Base-by-base conservation (phyloP, 2,797 vertebrate species). In the Eleutherodactylus coqui region DNA sequence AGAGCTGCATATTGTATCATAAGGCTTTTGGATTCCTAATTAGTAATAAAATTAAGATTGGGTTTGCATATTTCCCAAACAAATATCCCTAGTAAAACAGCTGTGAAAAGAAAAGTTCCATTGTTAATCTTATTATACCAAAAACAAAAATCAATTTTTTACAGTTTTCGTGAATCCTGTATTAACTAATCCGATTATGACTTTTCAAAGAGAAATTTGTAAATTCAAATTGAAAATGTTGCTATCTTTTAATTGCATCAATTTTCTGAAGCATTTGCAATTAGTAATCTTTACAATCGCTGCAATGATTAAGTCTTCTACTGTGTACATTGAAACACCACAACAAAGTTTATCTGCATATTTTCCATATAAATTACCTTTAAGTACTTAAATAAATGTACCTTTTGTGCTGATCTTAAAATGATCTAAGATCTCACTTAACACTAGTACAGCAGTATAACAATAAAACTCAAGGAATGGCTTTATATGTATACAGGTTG, bases 161-260 rank as follows among this genome's bases (percentile, higher is more conserved):
- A 85, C 82, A 87, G 51, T 80, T 80, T 87, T 91, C 90, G 88
- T 75, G 89, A 78, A 91, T 91, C 85, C 90, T 91, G 90, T 91
- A 91, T 91, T 91, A 86, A 93, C 85, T 92, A 92, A 92, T 92
- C 91, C 91, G 91, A 91, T 89, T 91, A 89, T 91, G 92, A 92
- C 87, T 91, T 92, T 93, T 91, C 90, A 92, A 91, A 93, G 91
- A 89, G 88, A 93, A 93, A 92, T 92, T 90, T 90, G 88, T 91
- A 77, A 86, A 88, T 91, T 89, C 91, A 92, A 93, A 91, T 93
- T 93, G 89, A 86, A 92, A 75, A 82, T 85, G 85, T 87, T 84
- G 27, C 82, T 93, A 92, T 92, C 90, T 92, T 94, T 93, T 92
- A 93, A 93, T 93, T 93, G 90, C 89, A 93, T 92, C 92, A 90